Percentiles rank a stretch among this genome's conserved stretches.
phyloP scores from a whole-genome alignment of 1,140 invertebrate genomes.

The Ips typographus region DNA sequence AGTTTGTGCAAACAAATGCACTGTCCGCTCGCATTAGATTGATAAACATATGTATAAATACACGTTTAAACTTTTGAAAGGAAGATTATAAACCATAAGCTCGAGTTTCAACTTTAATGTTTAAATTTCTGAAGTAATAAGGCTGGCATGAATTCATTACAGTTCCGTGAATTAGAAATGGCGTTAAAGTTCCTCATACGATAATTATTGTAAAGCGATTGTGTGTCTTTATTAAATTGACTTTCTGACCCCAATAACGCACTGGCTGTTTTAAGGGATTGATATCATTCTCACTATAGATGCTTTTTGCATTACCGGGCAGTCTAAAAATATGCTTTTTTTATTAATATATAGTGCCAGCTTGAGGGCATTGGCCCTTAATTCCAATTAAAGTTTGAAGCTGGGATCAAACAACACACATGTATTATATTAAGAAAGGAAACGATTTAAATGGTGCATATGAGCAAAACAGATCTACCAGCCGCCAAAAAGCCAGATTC shows the following conservation, averaged over 20 bases:
- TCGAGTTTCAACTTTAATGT: no score
- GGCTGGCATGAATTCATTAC: no score
- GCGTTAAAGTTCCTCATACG: neutral
- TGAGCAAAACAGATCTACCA: constrained; percentile 19
- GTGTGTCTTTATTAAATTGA: constrained; percentile 22
- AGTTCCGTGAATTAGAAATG: neutral
- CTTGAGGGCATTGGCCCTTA: constrained; percentile 25
- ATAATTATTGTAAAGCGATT: neutral
- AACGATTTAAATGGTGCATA: constrained; percentile 17
- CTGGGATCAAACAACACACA: constrained; percentile 29
- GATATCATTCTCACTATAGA: neutral
- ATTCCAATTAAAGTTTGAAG: constrained; percentile 14
- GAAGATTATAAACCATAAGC: no score
- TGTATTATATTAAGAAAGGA: constrained; percentile 33
- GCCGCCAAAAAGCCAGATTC: neutral
- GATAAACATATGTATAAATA: constrained; percentile 4
- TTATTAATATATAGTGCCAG: neutral
- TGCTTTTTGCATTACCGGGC: neutral
- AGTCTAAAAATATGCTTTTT: constrained; percentile 3
- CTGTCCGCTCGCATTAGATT: neutral
- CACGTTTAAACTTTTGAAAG: neutral
- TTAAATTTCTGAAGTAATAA: no score
- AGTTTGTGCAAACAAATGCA: neutral
- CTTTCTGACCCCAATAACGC: constrained; percentile 7
- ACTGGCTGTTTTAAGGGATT: no score